A percentile compares a stretch with the other conserved stretches of the same genome.
These are phyloP conservation scores for Eulemur mongoz DNA, from an alignment of 2,797 vertebrate genomes.

Conservation along the genomic window DNA sequence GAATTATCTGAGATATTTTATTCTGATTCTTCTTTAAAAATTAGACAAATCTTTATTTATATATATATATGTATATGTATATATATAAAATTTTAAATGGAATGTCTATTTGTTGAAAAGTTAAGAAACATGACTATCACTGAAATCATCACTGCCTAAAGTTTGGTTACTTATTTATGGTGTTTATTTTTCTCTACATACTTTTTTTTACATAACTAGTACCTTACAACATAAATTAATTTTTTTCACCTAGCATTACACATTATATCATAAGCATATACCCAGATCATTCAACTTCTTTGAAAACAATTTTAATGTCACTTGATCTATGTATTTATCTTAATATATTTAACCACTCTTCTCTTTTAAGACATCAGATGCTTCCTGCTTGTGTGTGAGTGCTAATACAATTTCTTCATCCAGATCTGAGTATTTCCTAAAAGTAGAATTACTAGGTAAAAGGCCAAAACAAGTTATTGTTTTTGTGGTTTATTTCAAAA, in stretches of 20 bases:
- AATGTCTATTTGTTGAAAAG: background rate
- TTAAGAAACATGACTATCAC: background rate
- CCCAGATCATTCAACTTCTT: background rate
- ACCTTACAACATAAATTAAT: background rate
- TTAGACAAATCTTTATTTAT: background rate
- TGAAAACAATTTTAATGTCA: slow-evolving; percentile 34
- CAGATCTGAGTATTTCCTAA: slow-evolving; percentile 11
- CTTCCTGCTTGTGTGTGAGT: background rate
- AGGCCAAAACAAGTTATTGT: background rate
- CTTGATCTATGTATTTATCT: background rate
- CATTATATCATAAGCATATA: background rate
- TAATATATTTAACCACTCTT: background rate
- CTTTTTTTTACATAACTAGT: background rate
- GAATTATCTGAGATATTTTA: background rate
- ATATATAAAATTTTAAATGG: background rate
- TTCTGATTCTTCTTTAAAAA: background rate
- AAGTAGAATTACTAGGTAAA: background rate
- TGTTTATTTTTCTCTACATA: background rate
- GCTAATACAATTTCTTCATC: background rate
- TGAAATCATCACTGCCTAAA: background rate
- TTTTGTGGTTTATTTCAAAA: slow-evolving; percentile 25
- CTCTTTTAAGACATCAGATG: background rate
- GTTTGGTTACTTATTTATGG: background rate
- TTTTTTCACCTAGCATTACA: background rate
- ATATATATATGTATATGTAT: background rate